Evolutionary conservation across 2,113 vertebrate species (phyloP).

Genomic region (Amazona guildingii): DNA sequence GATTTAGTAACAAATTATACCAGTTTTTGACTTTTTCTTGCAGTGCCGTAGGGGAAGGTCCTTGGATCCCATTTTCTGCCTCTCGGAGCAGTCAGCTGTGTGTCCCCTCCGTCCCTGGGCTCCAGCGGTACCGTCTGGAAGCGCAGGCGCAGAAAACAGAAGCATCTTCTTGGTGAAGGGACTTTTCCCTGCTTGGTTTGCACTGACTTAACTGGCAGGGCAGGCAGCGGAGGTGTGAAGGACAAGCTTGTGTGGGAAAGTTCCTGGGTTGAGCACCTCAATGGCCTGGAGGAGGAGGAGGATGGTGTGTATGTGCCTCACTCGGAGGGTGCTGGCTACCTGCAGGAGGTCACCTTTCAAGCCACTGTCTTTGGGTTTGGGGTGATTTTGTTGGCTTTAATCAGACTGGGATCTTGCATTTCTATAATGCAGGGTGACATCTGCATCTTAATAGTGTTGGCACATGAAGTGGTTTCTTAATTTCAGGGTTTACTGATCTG

Average conservation of each 20-base stretch:
- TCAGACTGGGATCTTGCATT: background rate
- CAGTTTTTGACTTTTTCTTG: background rate
- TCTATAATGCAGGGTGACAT: background rate
- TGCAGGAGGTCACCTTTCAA: conserved; percentile 20
- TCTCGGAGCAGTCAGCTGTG: background rate
- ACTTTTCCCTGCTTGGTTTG: background rate
- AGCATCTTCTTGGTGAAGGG: accelerated
- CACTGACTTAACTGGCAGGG: background rate
- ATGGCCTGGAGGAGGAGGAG: background rate
- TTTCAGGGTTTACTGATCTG: background rate
- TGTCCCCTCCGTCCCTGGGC: background rate
- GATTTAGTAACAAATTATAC: background rate
- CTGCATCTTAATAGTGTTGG: background rate
- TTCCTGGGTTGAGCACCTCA: background rate
- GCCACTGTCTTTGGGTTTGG: background rate
- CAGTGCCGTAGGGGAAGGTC: background rate
- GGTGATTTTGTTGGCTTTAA: background rate
- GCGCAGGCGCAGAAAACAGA: background rate
- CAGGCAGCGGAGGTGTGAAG: background rate
- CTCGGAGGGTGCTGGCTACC: background rate
- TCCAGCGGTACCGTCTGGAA: background rate
- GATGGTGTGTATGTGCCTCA: background rate
- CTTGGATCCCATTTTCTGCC: background rate
- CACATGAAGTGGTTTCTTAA: background rate
- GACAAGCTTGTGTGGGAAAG: background rate